Percentiles rank a stretch among this genome's conserved stretches.
phyloP scores from a whole-genome alignment of 1,140 invertebrate species.

The Drosophila navojoa region DNA sequence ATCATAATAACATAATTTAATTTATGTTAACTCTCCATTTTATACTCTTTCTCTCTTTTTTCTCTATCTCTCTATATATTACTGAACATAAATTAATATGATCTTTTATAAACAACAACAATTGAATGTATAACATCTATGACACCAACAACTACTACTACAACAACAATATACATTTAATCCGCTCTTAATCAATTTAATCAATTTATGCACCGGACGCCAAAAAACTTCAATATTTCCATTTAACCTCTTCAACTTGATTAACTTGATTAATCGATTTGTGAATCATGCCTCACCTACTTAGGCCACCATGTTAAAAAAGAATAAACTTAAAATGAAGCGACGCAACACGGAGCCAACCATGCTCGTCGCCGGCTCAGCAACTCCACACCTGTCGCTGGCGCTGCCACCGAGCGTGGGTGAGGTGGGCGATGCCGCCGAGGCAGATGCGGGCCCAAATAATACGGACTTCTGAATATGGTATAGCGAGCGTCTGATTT shows the following conservation, averaged over 20 bases:
- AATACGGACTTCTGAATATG: constrained; percentile 86
- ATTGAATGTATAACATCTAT: constrained; percentile 17
- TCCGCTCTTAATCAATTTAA: constrained; percentile 21
- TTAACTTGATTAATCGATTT: constrained; percentile 25
- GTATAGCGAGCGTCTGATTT: constrained; percentile 88
- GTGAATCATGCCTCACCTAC: constrained; percentile 30
- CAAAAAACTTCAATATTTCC: constrained; percentile 26
- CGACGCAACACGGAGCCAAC: constrained; percentile 95
- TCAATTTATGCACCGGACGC: constrained; percentile 59
- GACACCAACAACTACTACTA: constrained; percentile 15
- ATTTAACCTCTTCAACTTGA: constrained; percentile 13
- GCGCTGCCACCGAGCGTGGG: constrained; percentile 84
- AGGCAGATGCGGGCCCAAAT: constrained; percentile 79
- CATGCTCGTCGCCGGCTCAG: constrained; percentile 89
- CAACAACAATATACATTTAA: constrained; percentile 10
- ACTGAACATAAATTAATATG: constrained; percentile 26
- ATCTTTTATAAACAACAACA: constrained; percentile 40
- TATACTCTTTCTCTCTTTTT: constrained; percentile 43
- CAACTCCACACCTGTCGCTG: constrained; percentile 85
- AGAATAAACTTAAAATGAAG: constrained; percentile 97
- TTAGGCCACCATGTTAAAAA: constrained; percentile 94
- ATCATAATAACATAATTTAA: constrained; percentile 34
- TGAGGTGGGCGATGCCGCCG: constrained; percentile 84
- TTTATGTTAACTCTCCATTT: constrained; percentile 62
- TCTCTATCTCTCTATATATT: constrained; percentile 23